phyloP scores from a whole-genome alignment of 1,140 invertebrate genomes.

The Fragariocoptes setiger region DNA sequence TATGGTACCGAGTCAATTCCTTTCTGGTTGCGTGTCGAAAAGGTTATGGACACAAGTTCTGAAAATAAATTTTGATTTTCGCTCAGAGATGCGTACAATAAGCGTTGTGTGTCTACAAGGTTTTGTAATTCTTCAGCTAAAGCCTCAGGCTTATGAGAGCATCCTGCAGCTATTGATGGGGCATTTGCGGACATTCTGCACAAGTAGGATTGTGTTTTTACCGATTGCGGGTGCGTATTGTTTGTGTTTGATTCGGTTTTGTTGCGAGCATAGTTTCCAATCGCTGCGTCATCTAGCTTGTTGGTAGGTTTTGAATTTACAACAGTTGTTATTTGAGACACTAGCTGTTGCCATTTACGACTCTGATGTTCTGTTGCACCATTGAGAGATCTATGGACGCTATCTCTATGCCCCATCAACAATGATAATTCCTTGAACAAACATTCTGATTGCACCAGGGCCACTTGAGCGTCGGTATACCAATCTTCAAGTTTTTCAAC shows the following conservation, averaged over 20 bases:
- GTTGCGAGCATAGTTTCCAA: not conserved
- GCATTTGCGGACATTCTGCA: too few relatives aligned
- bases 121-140: not conserved
- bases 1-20: too few relatives aligned
- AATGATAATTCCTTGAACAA: slow-evolving; percentile 4
- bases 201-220: too few relatives aligned
- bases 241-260: not conserved
- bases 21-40: not conserved
- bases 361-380: not conserved
- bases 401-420: slow-evolving; percentile 3
- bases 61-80: not conserved
- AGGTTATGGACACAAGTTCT: not conserved
- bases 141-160: not conserved
- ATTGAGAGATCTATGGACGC: slow-evolving; percentile 1
- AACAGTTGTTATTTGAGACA: not conserved
- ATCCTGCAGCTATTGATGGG: not conserved
- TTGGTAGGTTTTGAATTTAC: not conserved
- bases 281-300: not conserved
- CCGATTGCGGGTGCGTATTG: not conserved
- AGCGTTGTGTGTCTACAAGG: not conserved
- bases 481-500: slow-evolving; percentile 12
- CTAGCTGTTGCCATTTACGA: not conserved
- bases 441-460: slow-evolving; percentile 5
- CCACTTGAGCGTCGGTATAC: slow-evolving; percentile 10
- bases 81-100: not conserved